Conservation (phyloP, 2,797 vertebrate genomes). For the Molothrus ater region DNA sequence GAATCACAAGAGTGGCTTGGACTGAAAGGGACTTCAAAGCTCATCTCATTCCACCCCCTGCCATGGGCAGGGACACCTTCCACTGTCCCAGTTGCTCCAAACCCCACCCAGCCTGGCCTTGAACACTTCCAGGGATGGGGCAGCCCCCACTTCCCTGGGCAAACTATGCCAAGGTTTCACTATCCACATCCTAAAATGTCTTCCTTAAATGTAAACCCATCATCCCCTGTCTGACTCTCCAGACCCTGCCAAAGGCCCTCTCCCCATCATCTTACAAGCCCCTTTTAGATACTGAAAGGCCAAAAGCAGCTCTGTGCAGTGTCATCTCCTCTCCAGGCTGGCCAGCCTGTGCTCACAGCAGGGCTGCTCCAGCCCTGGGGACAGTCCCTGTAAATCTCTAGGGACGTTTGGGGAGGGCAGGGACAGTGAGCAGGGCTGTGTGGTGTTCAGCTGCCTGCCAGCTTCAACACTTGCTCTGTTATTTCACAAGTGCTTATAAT, state of each 20-base stretch:
- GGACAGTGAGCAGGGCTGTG: neutral
- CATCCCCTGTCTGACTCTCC: neutral
- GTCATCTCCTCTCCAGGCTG: neutral
- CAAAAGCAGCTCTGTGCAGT: neutral
- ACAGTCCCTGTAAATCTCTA: neutral
- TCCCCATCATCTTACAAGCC: neutral
- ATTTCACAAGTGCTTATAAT: neutral
- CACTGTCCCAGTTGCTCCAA: neutral
- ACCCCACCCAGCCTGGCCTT: neutral
- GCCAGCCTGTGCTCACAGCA: neutral
- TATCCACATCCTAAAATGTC: neutral
- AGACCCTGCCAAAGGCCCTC: neutral
- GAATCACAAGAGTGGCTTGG: neutral
- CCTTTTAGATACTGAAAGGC: neutral
- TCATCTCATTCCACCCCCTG: neutral
- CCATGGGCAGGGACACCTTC: neutral
- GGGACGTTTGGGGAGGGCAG: neutral
- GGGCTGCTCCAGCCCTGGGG: neutral
- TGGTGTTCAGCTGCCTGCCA: neutral
- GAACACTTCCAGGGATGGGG: neutral
- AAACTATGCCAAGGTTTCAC: neutral
- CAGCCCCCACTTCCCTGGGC: neutral
- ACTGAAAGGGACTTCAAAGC: neutral
- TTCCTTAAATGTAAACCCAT: neutral
- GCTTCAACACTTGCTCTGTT: neutral